Evolutionary conservation across 2,888 invertebrate genomes (phyloP).

Genomic region (Timandra comae): DNA sequence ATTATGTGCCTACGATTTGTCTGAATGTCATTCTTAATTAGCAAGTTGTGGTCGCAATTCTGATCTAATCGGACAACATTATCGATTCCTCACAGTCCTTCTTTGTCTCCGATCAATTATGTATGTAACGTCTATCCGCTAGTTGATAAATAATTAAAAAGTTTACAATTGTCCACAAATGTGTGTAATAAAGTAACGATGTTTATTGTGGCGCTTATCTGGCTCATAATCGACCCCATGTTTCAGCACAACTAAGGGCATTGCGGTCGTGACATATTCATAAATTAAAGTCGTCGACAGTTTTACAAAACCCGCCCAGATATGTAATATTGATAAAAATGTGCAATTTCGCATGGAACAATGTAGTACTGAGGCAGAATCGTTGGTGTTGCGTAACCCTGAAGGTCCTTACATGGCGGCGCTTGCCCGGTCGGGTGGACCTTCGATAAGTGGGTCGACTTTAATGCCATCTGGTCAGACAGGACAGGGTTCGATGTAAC

Average conservation of each 20-base stretch:
- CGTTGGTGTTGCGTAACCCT: constrained; percentile 55
- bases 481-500: constrained; percentile 50
- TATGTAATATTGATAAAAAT: constrained; percentile 20
- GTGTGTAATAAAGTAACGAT: too few species aligned
- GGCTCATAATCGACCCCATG: neutral
- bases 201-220: too few species aligned
- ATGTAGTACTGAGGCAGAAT: constrained; percentile 23
- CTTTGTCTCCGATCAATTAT: constrained; percentile 7
- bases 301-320: constrained; percentile 20
- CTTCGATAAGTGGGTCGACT: constrained; percentile 68
- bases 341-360: constrained; percentile 19
- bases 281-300: constrained; percentile 20
- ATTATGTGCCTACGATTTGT: constrained; percentile 8
- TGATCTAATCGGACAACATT: constrained; percentile 20
- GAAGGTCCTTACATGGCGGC: constrained; percentile 55
- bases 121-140: constrained; percentile 10
- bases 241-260: constrained; percentile 13
- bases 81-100: constrained; percentile 17
- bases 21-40: constrained; percentile 9
- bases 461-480: constrained; percentile 68
- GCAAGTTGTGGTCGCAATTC: constrained; percentile 13
- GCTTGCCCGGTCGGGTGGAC: constrained; percentile 50
- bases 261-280: constrained; percentile 9
- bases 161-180: too few species aligned
- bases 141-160: constrained; percentile 5